These are phyloP conservation scores for Phanerotoma sp. DNA, from an alignment of 2,888 invertebrate species.

Conservation along the genomic window DNA sequence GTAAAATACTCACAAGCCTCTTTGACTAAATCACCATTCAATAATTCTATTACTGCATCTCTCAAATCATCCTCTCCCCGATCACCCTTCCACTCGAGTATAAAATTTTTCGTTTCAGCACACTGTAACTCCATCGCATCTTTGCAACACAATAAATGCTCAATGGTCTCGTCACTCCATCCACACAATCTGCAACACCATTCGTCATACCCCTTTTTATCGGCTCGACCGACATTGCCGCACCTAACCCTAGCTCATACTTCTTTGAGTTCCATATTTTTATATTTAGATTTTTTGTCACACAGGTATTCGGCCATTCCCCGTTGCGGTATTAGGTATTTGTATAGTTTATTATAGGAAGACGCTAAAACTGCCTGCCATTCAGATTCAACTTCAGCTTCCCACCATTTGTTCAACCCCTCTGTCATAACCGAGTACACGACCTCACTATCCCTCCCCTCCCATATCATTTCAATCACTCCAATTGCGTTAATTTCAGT, in stretches of 20 bases:
- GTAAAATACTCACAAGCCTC: background rate
- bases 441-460: too few species aligned
- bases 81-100: background rate
- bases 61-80: background rate
- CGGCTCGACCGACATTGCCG: constrained; percentile 10
- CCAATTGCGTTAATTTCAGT: too few species aligned
- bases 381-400: background rate
- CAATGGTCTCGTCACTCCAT: constrained; percentile 2
- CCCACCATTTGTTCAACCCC: constrained; percentile 5
- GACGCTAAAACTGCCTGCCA: background rate
- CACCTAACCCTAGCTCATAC: constrained; percentile 12
- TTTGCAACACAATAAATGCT: constrained; percentile 3
- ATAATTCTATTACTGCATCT: background rate
- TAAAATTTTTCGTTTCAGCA: background rate
- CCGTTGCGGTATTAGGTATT: background rate
- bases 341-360: constrained; percentile 10
- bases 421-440: background rate
- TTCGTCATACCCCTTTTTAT: constrained; percentile 7
- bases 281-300: background rate
- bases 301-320: constrained; percentile 1
- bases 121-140: too few species aligned
- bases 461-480: too few species aligned
- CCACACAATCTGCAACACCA: constrained; percentile 12
- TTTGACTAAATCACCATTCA: constrained; percentile 7
- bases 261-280: constrained; percentile 7